Percentiles rank a stretch among this genome's conserved stretches.
phyloP scores from a whole-genome alignment of 92 coral and sea anemone genomes.

The Paragorgia papillata region DNA sequence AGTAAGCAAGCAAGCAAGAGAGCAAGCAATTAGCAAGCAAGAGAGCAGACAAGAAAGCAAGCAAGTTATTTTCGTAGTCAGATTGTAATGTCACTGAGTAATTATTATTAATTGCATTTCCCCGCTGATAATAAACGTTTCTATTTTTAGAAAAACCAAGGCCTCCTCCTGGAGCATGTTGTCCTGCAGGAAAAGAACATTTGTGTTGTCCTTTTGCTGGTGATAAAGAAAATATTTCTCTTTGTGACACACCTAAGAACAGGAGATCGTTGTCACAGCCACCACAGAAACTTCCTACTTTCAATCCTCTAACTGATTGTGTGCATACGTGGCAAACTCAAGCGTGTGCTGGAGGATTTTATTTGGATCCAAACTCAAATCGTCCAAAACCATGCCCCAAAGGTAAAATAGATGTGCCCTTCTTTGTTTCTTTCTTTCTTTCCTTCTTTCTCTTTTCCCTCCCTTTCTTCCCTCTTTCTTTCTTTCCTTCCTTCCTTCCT shows the following conservation, averaged over 20 bases:
- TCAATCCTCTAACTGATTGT: slow-evolving; percentile 16
- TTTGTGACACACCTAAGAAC: slow-evolving; percentile 2
- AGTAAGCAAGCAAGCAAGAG: no score
- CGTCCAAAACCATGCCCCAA: slow-evolving; percentile 2
- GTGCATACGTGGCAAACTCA: slow-evolving; percentile 14
- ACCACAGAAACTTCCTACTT: neutral
- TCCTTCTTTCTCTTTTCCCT: no score
- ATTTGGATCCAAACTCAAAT: neutral
- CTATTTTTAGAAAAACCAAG: slow-evolving; percentile 15
- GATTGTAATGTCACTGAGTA: no score
- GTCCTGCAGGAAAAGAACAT: neutral
- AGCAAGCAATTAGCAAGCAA: no score
- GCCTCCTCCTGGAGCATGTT: slow-evolving; percentile 34
- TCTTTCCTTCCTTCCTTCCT: no score
- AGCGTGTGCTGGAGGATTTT: slow-evolving; percentile 45
- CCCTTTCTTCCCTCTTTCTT: no score
- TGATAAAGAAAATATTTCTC: slow-evolving; percentile 6
- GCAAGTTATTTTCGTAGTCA: no score
- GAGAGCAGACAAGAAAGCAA: no score
- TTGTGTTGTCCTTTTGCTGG: slow-evolving; percentile 21
- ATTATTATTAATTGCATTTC: no score
- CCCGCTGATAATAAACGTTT: no score
- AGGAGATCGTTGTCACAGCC: neutral
- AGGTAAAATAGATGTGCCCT: neutral
- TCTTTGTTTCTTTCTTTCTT: neutral